Percentiles rank a stretch among this genome's conserved stretches.
Evolutionary conservation across 2,797 vertebrate species (phyloP).

Genomic region (Notolabrus celidotus): DNA sequence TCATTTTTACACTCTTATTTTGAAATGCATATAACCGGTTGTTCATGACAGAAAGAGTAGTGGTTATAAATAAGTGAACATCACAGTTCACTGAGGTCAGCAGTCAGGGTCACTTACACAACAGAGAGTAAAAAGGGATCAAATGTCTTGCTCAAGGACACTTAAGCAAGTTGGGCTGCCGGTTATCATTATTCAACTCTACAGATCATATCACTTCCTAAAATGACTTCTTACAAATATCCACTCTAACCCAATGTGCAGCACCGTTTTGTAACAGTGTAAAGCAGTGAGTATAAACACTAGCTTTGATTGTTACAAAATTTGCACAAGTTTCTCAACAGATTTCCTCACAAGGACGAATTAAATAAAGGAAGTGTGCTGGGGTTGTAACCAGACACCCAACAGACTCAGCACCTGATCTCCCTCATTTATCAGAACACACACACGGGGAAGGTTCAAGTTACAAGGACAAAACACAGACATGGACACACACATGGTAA

Average conservation of each 20-base stretch:
- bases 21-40: not conserved
- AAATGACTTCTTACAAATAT: not conserved
- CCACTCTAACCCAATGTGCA: not conserved
- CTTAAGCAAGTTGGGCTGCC: not conserved
- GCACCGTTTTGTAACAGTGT: rapidly evolving
- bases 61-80: not conserved
- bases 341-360: conserved; percentile 10
- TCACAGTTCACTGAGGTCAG: conserved; percentile 1
- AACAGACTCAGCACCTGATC: conserved; percentile 60
- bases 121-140: conserved; percentile 9
- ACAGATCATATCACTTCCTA: not conserved
- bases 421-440: conserved; percentile 46
- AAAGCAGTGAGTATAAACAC: not conserved
- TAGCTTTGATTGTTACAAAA: not conserved
- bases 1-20: not conserved
- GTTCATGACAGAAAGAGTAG: not conserved
- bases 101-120: conserved; percentile 22
- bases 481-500: conserved; percentile 5
- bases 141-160: conserved; percentile 10
- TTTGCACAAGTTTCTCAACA: not conserved
- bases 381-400: conserved; percentile 60
- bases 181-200: not conserved
- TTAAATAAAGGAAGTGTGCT: conserved; percentile 25
- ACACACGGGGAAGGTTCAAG: conserved; percentile 33
- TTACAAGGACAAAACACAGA: conserved; percentile 50